Percentiles rank a stretch among this genome's conserved stretches.
These are phyloP conservation scores for Phoebastria nigripes DNA, from an alignment of 2,797 vertebrate genomes.

Conservation along the genomic window DNA sequence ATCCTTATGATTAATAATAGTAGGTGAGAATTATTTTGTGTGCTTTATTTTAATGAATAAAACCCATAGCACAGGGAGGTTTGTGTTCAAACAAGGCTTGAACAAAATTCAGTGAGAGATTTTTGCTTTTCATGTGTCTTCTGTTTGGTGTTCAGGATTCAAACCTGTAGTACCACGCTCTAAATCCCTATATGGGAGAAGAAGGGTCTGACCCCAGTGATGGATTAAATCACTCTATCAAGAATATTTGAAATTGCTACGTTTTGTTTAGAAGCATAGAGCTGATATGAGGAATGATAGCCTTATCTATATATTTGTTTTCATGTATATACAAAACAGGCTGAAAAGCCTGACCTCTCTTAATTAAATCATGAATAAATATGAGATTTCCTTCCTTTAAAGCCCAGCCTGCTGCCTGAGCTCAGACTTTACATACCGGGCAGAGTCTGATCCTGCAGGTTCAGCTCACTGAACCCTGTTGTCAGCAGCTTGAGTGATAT, in stretches of 20 bases:
- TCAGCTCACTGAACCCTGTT: slow-evolving; percentile 11
- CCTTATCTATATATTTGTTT: slow-evolving; percentile 14
- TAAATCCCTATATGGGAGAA: background rate
- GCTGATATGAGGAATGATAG: background rate
- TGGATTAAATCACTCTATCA: slow-evolving; percentile 23
- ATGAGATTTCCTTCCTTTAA: slow-evolving; percentile 27
- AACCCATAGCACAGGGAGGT: background rate
- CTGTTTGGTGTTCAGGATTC: background rate
- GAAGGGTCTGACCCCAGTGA: background rate
- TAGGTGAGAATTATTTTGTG: slow-evolving; percentile 41
- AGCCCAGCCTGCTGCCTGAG: slow-evolving; percentile 7
- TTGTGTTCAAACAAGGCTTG: slow-evolving; percentile 32
- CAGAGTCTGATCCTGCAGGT: background rate
- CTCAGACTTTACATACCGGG: background rate
- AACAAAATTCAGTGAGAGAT: slow-evolving; percentile 1
- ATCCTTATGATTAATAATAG: slow-evolving; percentile 51
- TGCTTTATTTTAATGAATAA: slow-evolving; percentile 52
- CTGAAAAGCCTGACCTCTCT: background rate
- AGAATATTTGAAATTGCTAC: background rate
- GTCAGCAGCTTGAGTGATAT: background rate
- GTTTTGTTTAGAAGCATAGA: background rate
- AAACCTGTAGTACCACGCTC: background rate
- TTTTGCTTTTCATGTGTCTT: slow-evolving; percentile 39
- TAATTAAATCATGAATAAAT: slow-evolving; percentile 58
- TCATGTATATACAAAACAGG: slow-evolving; percentile 16